A percentile compares a stretch with the other conserved stretches of the same genome.
Evolutionary conservation across 1,140 invertebrate genomes (phyloP).

Genomic region (Hylyphantes graminicola): DNA sequence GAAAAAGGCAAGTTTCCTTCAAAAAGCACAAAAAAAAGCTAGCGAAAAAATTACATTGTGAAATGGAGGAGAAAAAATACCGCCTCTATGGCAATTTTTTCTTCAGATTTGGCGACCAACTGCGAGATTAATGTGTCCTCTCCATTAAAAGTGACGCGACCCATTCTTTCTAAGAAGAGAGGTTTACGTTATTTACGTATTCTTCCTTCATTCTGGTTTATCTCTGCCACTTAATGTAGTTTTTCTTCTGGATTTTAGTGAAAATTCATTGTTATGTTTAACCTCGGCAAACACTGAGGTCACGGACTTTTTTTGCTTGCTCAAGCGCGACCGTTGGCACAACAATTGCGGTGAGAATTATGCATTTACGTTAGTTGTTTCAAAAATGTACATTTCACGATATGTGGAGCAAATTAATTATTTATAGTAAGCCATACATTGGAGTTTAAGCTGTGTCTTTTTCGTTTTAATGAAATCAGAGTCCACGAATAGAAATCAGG

Average conservation of each 20-base stretch:
- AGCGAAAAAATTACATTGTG: constrained; percentile 7
- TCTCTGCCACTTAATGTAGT: constrained; percentile 19
- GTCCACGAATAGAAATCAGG: no score
- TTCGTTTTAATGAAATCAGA: no score
- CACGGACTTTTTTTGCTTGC: neutral
- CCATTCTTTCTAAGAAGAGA: constrained; percentile 35
- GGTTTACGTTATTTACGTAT: constrained; percentile 50
- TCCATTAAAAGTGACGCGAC: constrained; percentile 47
- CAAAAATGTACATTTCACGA: no score
- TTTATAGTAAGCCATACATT: no score
- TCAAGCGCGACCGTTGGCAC: neutral
- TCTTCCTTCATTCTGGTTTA: constrained; percentile 43
- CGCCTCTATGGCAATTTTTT: constrained; percentile 26
- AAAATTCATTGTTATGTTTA: neutral
- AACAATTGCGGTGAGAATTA: no score
- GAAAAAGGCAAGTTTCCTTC: neutral
- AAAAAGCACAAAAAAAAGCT: neutral
- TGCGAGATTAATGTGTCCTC: constrained; percentile 44
- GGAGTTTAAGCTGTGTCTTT: no score
- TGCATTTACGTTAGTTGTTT: no score
- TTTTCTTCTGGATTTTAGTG: neutral
- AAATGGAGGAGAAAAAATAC: constrained; percentile 19
- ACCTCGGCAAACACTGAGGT: neutral
- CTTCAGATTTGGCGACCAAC: constrained; percentile 47
- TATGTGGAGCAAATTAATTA: no score